phyloP scores from a whole-genome alignment of 2,888 invertebrate genomes.

The Muscina levida region DNA sequence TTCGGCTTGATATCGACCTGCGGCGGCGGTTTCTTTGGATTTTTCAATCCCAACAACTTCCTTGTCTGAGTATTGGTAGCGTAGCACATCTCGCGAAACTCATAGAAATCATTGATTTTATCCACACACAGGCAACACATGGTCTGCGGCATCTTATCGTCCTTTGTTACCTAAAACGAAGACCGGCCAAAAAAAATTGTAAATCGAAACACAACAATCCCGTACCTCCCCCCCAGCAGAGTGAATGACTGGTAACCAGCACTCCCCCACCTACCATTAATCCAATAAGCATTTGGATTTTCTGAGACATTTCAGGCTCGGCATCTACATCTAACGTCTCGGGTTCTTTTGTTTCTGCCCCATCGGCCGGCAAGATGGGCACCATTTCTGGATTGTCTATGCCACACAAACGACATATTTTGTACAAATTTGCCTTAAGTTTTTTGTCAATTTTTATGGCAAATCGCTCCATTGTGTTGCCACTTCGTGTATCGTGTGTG shows the following conservation, averaged over 20 bases:
- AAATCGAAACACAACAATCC: slow-evolving; percentile 7
- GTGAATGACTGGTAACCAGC: neutral
- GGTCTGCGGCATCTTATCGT: slow-evolving; percentile 84
- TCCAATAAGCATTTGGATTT: slow-evolving; percentile 71
- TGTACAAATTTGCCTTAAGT: slow-evolving; percentile 77
- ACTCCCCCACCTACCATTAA: slow-evolving; percentile 49
- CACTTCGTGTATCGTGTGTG: slow-evolving; percentile 32
- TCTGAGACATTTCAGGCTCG: slow-evolving; percentile 76
- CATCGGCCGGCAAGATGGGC: slow-evolving; percentile 70
- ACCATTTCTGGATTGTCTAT: slow-evolving; percentile 78
- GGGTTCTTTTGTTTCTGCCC: slow-evolving; percentile 66
- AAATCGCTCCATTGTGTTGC: slow-evolving; percentile 69
- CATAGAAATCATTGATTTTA: slow-evolving; percentile 84
- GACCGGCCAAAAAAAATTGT: slow-evolving; percentile 39
- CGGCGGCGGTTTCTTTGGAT: slow-evolving; percentile 53
- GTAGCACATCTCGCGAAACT: slow-evolving; percentile 82
- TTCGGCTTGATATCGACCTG: slow-evolving; percentile 67
- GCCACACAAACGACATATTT: slow-evolving; percentile 79
- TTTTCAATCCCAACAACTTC: slow-evolving; percentile 76
- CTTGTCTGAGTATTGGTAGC: slow-evolving; percentile 82
- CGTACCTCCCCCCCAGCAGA: neutral
- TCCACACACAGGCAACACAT: slow-evolving; percentile 83
- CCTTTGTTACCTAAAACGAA: slow-evolving; percentile 80
- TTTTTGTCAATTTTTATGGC: slow-evolving; percentile 79
- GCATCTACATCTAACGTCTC: slow-evolving; percentile 69